A percentile compares a stretch with the other conserved stretches of the same genome.
These are phyloP conservation scores for Urocynchramus pylzowi DNA, from an alignment of 2,113 vertebrate species.

Conservation along the genomic window DNA sequence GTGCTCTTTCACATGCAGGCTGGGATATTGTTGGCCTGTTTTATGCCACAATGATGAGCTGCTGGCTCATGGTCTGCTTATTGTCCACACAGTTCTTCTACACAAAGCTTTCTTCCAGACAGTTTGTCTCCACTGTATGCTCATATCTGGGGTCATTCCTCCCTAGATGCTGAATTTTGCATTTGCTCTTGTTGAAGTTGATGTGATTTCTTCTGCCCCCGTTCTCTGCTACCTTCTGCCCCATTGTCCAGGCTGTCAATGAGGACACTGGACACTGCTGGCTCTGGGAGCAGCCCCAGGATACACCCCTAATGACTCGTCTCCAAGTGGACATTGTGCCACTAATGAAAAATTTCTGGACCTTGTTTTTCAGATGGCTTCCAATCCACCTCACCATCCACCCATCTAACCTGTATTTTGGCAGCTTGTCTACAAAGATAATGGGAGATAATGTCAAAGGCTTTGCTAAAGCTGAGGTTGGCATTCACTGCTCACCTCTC, in stretches of 20 bases:
- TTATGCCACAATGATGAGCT: neutral
- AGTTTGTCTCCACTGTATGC: neutral
- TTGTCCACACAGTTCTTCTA: neutral
- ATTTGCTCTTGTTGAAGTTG: neutral
- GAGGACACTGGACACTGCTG: neutral
- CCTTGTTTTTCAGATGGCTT: neutral
- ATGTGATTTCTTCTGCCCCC: neutral
- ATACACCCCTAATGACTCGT: accelerated
- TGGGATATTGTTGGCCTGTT: neutral
- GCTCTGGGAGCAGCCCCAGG: neutral
- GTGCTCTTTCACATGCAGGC: neutral
- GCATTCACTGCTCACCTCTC: neutral
- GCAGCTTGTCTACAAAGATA: neutral
- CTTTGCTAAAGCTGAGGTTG: neutral
- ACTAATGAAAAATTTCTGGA: neutral
- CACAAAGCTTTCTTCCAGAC: neutral
- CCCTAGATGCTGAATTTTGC: neutral
- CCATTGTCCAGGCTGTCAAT: neutral
- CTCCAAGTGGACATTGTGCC: neutral
- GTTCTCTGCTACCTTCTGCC: neutral
- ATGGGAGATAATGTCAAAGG: neutral
- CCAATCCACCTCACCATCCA: neutral
- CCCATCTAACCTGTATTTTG: neutral
- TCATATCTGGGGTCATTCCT: neutral
- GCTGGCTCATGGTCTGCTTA: neutral